Evolutionary conservation across 2,797 vertebrate genomes (phyloP), one percentile per base, ranked within the genome.

Genomic region (Siniperca obscura): DNA sequence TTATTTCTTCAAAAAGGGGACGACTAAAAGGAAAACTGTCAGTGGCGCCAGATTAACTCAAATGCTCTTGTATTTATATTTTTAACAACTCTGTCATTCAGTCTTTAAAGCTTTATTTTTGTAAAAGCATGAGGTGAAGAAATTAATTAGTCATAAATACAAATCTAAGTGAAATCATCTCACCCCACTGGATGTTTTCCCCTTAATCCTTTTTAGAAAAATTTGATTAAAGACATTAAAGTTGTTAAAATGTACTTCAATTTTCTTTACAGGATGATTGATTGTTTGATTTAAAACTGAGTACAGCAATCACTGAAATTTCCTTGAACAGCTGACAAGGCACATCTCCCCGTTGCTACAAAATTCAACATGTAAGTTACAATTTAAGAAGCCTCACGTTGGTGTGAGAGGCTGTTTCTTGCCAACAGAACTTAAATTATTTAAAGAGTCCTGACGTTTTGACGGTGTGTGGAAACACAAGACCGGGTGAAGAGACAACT

Each of bases 101-200:
- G 30, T 53, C n/a, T 72, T 75, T 19, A 50, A 64, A 74, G 69
- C 42, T 56, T 55, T 5, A 22, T 34, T 70, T 73, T 34, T 30
- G 1, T 71, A 8, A 56, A 68, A 70, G 53, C 53, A 66, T 1
- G 5, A 72, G 14, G 44, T 36, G 36, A 36, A 7, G 36, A 36
- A 5, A 36, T 36, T 6, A 5, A 36, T 36, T 1, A 3, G 25
- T 14, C 36, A 4, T 73, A 36, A 66, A 14, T 13, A 16, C 11
- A 30, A 1, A 46, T 46, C 7, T 13, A 19, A n/a, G 38, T 19
- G 1, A 34, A 73, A 11, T 46, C 25, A 48, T 25, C 11, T 48
- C 12, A 10, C 5, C 40, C 9, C 40, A 21, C 66, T 53, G 30
- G 34, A 52, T 27, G 42, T 5, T 34, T 46, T n/a, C 0, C 7